Evolutionary conservation across 2,113 vertebrate species (phyloP).

Genomic region (Rhizomys pruinosus): DNA sequence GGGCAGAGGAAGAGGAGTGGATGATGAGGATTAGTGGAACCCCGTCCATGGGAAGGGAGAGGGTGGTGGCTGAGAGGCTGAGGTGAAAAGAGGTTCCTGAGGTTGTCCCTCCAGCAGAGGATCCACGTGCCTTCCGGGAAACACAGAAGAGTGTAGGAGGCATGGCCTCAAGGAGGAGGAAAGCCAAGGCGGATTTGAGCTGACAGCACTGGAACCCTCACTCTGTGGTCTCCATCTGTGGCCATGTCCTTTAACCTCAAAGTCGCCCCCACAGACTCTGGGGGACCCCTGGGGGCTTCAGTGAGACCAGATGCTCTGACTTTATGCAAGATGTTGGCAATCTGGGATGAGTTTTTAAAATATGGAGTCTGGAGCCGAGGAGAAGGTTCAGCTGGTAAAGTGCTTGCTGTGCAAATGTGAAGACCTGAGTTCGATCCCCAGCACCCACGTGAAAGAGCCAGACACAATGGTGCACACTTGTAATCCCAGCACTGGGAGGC

Average conservation of each 20-base stretch:
- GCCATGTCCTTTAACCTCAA: fast-evolving
- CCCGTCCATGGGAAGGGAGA: neutral
- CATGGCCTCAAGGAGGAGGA: neutral
- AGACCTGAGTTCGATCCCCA: neutral
- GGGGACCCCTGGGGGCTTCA: fast-evolving
- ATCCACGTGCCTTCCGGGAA: neutral
- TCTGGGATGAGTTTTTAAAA: neutral
- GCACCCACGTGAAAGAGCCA: neutral
- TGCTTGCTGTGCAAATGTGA: neutral
- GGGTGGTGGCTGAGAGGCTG: neutral
- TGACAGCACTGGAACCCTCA: neutral
- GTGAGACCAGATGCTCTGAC: neutral
- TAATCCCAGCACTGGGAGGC: neutral
- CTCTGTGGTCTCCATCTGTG: neutral
- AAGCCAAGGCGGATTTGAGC: neutral
- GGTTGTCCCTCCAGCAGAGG: neutral
- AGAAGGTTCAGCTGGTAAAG: neutral
- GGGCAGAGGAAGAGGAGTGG: neutral
- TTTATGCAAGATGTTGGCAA: neutral
- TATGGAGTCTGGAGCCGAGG: neutral
- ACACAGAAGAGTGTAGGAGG: fast-evolving
- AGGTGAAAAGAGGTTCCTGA: neutral
- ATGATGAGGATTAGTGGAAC: too few relatives aligned
- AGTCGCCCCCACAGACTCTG: neutral
- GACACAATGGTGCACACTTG: too few relatives aligned